Evolutionary conservation across 1,140 invertebrate species (phyloP).

Genomic region (Bombus confusus): DNA sequence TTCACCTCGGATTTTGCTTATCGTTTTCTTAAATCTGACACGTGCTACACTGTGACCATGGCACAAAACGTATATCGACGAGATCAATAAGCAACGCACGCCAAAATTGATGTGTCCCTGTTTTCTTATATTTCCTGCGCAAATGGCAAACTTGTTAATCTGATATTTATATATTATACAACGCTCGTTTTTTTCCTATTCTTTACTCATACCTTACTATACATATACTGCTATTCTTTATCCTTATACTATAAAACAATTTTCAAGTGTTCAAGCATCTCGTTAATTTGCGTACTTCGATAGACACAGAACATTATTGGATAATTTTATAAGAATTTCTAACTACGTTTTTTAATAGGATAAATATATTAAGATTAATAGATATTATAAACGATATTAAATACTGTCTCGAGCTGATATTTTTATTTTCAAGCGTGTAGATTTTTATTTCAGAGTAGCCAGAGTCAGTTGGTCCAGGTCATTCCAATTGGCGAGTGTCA

Average conservation of each 20-base stretch:
- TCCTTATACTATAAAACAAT: not conserved
- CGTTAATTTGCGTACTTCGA: not conserved
- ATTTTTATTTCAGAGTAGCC: not conserved
- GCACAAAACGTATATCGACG: not conserved
- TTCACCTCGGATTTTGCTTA: not conserved
- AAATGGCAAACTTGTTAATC: not conserved
- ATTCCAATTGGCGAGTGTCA: not conserved
- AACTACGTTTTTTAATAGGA: not conserved
- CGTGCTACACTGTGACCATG: not conserved
- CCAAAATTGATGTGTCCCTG: not conserved
- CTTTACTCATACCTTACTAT: not conserved
- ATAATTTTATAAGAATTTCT: not conserved
- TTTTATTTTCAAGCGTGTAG: not conserved
- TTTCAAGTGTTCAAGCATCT: not conserved
- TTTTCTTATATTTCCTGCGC: not conserved
- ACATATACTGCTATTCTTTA: too few species aligned
- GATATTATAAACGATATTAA: constrained; percentile 7
- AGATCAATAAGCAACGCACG: not conserved
- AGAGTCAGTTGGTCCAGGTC: not conserved
- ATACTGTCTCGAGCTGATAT: not conserved
- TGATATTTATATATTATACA: not conserved
- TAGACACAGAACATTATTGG: not conserved
- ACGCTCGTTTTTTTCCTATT: not conserved
- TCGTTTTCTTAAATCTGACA: not conserved
- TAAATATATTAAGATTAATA: not conserved